Evolutionary conservation across 2,113 vertebrate genomes (phyloP), one percentile per base, ranked within the genome.

Genomic region (Verasper variegatus): DNA sequence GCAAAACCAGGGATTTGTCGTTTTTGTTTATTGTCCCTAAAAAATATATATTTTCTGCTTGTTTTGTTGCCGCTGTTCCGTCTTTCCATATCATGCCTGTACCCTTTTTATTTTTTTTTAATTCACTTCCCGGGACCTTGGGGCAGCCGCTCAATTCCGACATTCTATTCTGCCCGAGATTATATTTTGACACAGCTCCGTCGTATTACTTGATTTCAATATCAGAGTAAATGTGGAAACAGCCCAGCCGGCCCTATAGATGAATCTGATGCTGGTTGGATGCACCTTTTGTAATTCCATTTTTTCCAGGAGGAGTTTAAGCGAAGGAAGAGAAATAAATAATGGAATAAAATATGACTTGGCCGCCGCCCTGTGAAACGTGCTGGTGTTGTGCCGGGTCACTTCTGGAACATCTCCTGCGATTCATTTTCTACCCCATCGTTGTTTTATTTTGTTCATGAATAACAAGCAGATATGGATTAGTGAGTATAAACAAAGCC

Each of bases 121-220:
- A 92, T 91, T 87, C 88, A 91, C 86, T 86, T 84, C 78, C 68
- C 68, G 67, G 82, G 82, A 90, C 86, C 82, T 89, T 84, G 80
- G 89, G 89, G 82, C 86, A 88, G 76, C 71, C 72, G 89, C 88
- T 85, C 89, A 85, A 84, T 91, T 80, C 82, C 82, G 80, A 80
- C 88, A 88, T 93, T 88, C 85, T 83, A 85, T 89, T 88, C 85
- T 83, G 84, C 45, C 78, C 84, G 85, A 91, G 87, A 90, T 93
- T 89, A 88, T 86, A 89, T 91, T 91, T 84, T 92, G 90, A 92
- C 90, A 90, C 35, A 63, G 83, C 84, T 86, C 86, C 78, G 84
- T 91, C 89, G 84, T 89, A 83, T 90, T 91, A 90, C 91, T 91
- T 92, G 85, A 91, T 90, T 92, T 89, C 79, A 70, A 84, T 91